Evolutionary conservation across 2,113 vertebrate genomes (phyloP).

Genomic region (Columba janthina): DNA sequence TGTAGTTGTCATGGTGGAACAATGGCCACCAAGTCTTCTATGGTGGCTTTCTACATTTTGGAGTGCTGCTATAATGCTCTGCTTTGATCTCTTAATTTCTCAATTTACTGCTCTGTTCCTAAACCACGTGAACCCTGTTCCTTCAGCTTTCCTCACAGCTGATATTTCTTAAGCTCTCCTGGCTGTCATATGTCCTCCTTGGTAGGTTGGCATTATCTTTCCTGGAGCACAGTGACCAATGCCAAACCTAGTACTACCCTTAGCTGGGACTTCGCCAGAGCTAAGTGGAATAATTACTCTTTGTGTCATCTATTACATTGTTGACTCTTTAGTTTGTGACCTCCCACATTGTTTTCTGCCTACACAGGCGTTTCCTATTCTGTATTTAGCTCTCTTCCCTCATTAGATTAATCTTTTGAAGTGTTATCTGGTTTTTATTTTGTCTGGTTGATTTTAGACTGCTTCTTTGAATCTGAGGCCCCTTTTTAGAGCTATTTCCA

Average conservation of each 20-base stretch:
- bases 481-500: background rate
- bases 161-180: background rate
- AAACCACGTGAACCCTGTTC: background rate
- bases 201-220: background rate
- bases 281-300: background rate
- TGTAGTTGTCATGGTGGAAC: background rate
- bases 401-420: background rate
- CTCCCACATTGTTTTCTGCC: slow-evolving; percentile 1
- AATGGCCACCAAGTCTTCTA: slow-evolving; percentile 2
- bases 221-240: background rate
- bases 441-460: background rate
- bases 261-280: background rate
- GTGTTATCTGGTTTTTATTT: background rate
- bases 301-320: background rate
- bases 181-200: accelerated
- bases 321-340: slow-evolving; percentile 12
- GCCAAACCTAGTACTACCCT: background rate
- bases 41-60: background rate
- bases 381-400: slow-evolving; percentile 30
- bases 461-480: background rate
- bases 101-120: background rate
- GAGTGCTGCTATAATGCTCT: background rate
- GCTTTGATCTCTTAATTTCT: background rate
- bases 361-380: background rate
- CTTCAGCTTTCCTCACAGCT: background rate